Conservation (phyloP, 2,888 invertebrate species). For the Drosophila vallismaia region DNA sequence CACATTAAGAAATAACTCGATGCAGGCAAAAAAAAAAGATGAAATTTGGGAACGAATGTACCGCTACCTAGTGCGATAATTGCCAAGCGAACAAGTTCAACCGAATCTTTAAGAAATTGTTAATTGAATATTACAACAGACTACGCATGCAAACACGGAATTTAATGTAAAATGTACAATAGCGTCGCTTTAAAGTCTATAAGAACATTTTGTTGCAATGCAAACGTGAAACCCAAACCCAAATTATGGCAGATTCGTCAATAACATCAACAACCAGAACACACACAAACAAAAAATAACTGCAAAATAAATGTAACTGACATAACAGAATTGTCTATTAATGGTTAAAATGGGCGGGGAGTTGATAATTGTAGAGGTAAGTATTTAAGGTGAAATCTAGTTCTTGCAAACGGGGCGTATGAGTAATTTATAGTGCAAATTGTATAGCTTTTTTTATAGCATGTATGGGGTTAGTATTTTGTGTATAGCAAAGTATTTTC, state of each 20-base stretch:
- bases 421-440: not conserved
- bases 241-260: constrained; percentile 66
- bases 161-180: constrained; percentile 77
- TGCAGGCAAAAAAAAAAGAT: constrained; percentile 48
- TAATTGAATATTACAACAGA: constrained; percentile 64
- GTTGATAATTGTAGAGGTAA: not conserved
- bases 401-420: not conserved
- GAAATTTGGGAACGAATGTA: constrained; percentile 27
- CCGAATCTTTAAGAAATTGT: constrained; percentile 61
- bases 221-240: constrained; percentile 59
- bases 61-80: constrained; percentile 46
- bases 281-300: constrained; percentile 70
- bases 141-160: constrained; percentile 77
- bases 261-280: constrained; percentile 52
- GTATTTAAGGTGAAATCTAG: not conserved
- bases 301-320: constrained; percentile 79
- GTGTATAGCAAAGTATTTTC: constrained; percentile 62
- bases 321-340: constrained; percentile 56
- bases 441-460: no score
- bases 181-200: constrained; percentile 76
- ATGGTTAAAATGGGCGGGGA: not conserved
- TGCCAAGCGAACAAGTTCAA: constrained; percentile 48
- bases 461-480: no score
- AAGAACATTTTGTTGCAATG: constrained; percentile 60
- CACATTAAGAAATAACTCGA: constrained; percentile 67